Percentiles rank a stretch among this genome's conserved stretches.
Conservation (phyloP, 2,797 vertebrate species). For the Neomorphus geoffroyi region DNA sequence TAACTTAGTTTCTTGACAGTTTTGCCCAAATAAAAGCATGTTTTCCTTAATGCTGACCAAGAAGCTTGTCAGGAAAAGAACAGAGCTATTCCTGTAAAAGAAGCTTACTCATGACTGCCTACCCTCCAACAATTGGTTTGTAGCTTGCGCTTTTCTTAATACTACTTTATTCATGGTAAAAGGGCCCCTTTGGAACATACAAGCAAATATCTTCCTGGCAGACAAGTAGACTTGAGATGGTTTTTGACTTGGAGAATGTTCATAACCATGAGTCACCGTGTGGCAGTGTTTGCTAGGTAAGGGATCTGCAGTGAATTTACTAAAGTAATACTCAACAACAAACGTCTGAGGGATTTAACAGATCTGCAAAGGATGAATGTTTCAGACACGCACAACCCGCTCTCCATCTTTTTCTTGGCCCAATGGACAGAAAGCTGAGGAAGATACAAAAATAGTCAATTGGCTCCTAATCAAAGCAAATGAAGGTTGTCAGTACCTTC, state of each 20-base stretch:
- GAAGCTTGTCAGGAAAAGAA: background rate
- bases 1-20: background rate
- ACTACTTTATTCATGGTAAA: background rate
- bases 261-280: background rate
- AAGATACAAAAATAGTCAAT: background rate
- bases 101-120: background rate
- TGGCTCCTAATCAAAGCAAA: constrained; percentile 3
- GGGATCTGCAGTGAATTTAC: background rate
- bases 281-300: background rate
- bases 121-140: background rate
- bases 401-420: background rate
- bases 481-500: background rate
- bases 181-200: background rate
- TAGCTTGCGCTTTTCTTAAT: background rate
- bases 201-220: background rate
- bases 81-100: background rate
- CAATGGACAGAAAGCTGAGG: constrained; percentile 2
- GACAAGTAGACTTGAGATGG: background rate
- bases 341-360: background rate
- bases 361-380: background rate
- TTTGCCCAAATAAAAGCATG: background rate
- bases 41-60: background rate
- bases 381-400: background rate
- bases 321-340: background rate
- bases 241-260: background rate